Percentiles rank a stretch among this genome's conserved stretches.
phyloP scores from a whole-genome alignment of 2,797 vertebrate species.

The Sitta carolinensis region DNA sequence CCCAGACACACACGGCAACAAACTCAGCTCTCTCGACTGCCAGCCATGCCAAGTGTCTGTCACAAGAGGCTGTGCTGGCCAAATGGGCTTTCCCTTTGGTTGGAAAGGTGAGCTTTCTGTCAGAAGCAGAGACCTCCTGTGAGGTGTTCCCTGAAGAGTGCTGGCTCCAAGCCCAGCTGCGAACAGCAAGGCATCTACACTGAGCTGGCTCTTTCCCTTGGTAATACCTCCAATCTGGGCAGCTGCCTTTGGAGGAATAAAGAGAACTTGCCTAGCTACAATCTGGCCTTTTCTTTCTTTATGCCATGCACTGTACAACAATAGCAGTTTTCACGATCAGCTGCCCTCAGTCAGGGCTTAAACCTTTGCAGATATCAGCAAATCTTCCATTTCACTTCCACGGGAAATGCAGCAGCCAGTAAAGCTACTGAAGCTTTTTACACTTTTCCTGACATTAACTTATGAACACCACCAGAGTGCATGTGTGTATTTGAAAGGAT shows the following conservation, averaged over 20 bases:
- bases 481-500: not conserved
- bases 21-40: not conserved
- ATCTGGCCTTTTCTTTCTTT: not conserved
- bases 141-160: not conserved
- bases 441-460: not conserved
- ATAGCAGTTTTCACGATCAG: not conserved
- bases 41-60: not conserved
- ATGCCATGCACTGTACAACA: not conserved
- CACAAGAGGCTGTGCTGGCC: not conserved
- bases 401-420: not conserved
- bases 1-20: fast-evolving
- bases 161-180: not conserved
- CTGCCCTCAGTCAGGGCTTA: not conserved
- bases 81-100: not conserved
- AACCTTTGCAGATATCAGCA: not conserved
- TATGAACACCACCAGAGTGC: not conserved
- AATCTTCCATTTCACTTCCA: not conserved
- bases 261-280: not conserved
- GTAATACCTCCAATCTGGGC: not conserved
- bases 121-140: not conserved
- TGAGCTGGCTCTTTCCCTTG: not conserved
- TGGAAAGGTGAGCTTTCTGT: not conserved
- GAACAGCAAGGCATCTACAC: not conserved
- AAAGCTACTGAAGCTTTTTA: not conserved
- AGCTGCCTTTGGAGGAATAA: not conserved